These are phyloP conservation scores for Cecidostiba fungosa DNA, from an alignment of 2,888 invertebrate genomes.

Conservation along the genomic window DNA sequence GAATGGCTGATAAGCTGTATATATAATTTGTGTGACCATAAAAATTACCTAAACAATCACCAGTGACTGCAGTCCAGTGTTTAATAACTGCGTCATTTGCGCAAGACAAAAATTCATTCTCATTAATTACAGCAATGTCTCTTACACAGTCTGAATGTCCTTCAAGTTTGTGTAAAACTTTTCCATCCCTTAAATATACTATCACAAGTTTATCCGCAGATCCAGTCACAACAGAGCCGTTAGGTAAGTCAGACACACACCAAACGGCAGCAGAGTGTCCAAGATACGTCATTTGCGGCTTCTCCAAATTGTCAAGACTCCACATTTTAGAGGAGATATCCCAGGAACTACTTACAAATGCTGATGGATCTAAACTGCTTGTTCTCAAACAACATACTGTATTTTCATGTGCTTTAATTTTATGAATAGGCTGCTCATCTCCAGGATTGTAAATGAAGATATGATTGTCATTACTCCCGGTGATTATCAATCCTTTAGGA, in stretches of 20 bases:
- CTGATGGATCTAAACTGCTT: slow-evolving; percentile 79
- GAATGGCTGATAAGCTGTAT: slow-evolving; percentile 82
- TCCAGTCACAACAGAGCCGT: slow-evolving; percentile 89
- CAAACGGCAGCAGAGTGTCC: slow-evolving; percentile 89
- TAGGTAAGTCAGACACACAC: slow-evolving; percentile 85
- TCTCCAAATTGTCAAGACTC: slow-evolving; percentile 82
- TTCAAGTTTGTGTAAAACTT: slow-evolving; percentile 76
- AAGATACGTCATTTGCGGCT: slow-evolving; percentile 69
- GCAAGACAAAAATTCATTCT: slow-evolving; percentile 92
- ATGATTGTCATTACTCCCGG: slow-evolving; percentile 93
- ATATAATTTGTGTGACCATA: slow-evolving; percentile 95
- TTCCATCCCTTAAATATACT: slow-evolving; percentile 89
- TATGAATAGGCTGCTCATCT: slow-evolving; percentile 85
- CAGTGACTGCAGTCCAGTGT: slow-evolving; percentile 89
- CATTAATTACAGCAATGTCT: slow-evolving; percentile 86
- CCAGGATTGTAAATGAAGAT: slow-evolving; percentile 90
- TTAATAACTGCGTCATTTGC: slow-evolving; percentile 95
- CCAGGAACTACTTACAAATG: slow-evolving; percentile 94
- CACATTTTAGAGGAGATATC: slow-evolving; percentile 94
- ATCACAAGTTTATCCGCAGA: slow-evolving; percentile 96
- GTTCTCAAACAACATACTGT: slow-evolving; percentile 84
- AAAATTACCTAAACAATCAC: slow-evolving; percentile 88
- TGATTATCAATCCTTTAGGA: slow-evolving; percentile 90
- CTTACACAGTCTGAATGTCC: slow-evolving; percentile 97
- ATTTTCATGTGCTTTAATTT: slow-evolving; percentile 89